These are phyloP conservation scores for Caloenas nicobarica DNA, from an alignment of 2,113 vertebrate species.

Conservation along the genomic window DNA sequence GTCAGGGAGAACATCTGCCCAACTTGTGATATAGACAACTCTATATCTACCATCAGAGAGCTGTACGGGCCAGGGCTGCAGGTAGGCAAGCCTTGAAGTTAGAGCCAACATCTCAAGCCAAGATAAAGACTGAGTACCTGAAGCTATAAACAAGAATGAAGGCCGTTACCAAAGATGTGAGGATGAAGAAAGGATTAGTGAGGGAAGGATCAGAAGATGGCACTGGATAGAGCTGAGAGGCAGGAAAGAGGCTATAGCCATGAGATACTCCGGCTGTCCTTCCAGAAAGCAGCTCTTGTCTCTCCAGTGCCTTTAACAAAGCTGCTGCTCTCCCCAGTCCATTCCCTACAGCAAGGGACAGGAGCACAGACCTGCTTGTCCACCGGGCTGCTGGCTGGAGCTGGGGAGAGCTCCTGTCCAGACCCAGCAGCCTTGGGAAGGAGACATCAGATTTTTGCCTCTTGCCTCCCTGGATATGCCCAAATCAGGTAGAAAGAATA, in stretches of 20 bases:
- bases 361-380: neutral
- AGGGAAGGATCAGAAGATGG: neutral
- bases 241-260: neutral
- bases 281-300: neutral
- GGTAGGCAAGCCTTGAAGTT: neutral
- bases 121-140: neutral
- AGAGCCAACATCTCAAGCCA: neutral
- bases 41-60: neutral
- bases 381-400: neutral
- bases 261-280: neutral
- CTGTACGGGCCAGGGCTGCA: neutral
- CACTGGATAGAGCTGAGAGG: neutral
- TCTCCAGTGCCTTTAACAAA: neutral
- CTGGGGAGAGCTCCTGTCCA: neutral
- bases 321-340: neutral
- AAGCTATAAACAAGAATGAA: neutral
- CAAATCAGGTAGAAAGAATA: neutral
- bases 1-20: neutral
- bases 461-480: neutral
- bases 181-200: neutral
- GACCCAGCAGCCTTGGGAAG: neutral
- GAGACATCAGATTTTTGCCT: neutral
- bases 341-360: neutral
- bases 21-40: neutral
- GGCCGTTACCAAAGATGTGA: neutral